A percentile compares a stretch with the other conserved stretches of the same genome.
Evolutionary conservation across 2,113 vertebrate species (phyloP).

Genomic region (Calypte anna): DNA sequence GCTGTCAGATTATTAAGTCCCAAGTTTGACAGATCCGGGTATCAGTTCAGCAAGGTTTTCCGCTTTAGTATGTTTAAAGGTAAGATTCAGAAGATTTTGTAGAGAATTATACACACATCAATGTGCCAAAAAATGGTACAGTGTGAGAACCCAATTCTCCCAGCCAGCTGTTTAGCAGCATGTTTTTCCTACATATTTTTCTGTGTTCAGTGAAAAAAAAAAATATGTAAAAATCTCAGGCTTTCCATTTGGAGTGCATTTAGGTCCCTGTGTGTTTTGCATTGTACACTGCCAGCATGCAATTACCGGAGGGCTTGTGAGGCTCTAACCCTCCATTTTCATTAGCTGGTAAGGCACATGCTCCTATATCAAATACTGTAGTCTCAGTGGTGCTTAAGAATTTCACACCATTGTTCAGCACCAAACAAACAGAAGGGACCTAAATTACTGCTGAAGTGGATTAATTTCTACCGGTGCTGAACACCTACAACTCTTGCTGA

Average conservation of each 20-base stretch:
- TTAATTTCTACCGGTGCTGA: constrained; percentile 11
- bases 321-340: constrained; percentile 12
- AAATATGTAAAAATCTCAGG: neutral
- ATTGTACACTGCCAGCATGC: neutral
- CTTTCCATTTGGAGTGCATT: neutral
- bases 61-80: constrained; percentile 50
- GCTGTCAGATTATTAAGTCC: constrained; percentile 40
- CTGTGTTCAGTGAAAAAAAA: neutral
- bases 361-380: neutral
- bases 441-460: constrained; percentile 48
- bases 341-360: neutral
- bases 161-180: neutral
- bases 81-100: constrained; percentile 20
- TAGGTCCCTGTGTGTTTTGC: neutral
- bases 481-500: neutral
- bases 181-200: neutral
- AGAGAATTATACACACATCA: neutral
- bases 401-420: constrained; percentile 45
- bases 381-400: constrained; percentile 34
- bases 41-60: constrained; percentile 53
- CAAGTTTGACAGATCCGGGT: constrained; percentile 41
- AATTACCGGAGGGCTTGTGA: constrained; percentile 43
- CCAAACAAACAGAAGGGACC: constrained; percentile 49
- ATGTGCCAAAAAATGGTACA: neutral
- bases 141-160: neutral